A percentile compares a stretch with the other conserved stretches of the same genome.
Conservation (phyloP, 1,140 invertebrate species). For the Cataglyphis hispanica region DNA sequence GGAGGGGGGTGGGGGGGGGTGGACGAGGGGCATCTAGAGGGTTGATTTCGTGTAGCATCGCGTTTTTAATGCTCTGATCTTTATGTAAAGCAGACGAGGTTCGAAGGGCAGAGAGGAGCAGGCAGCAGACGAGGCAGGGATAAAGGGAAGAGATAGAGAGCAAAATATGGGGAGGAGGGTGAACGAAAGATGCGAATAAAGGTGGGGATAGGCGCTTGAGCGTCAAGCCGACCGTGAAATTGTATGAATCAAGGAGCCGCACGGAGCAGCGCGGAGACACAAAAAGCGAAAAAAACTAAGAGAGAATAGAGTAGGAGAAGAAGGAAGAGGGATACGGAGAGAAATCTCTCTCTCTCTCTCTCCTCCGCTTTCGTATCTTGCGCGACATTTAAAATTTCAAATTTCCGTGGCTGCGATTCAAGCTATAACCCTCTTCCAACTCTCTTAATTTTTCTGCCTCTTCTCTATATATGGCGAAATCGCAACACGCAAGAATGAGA, state of each 20-base stretch:
- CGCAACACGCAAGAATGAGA: not conserved
- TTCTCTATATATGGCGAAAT: constrained; percentile 6
- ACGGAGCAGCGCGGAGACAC: constrained; percentile 74
- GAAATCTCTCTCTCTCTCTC: constrained; percentile 16
- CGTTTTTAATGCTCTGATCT: constrained; percentile 85
- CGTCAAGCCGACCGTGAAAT: constrained; percentile 83
- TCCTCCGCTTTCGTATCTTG: constrained; percentile 47
- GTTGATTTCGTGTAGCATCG: constrained; percentile 80
- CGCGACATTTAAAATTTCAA: constrained; percentile 75
- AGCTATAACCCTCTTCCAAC: constrained; percentile 5
- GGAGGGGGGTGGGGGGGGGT: constrained; percentile 21
- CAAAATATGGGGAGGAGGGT: not conserved
- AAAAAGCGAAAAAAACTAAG: constrained; percentile 74
- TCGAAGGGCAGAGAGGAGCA: constrained; percentile 35
- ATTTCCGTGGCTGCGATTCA: constrained; percentile 71
- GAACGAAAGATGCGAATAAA: constrained; percentile 36
- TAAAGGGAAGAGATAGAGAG: not conserved
- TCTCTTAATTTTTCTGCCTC: constrained; percentile 10
- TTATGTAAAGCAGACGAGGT: constrained; percentile 82
- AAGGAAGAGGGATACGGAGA: constrained; percentile 44
- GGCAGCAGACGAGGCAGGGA: not conserved
- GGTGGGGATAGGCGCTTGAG: constrained; percentile 72
- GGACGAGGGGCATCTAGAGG: constrained; percentile 55
- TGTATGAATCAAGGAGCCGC: constrained; percentile 82
- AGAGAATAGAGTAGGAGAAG: constrained; percentile 24